Conservation (phyloP, 2,797 vertebrate genomes). For the Macropus fuliginosus region DNA sequence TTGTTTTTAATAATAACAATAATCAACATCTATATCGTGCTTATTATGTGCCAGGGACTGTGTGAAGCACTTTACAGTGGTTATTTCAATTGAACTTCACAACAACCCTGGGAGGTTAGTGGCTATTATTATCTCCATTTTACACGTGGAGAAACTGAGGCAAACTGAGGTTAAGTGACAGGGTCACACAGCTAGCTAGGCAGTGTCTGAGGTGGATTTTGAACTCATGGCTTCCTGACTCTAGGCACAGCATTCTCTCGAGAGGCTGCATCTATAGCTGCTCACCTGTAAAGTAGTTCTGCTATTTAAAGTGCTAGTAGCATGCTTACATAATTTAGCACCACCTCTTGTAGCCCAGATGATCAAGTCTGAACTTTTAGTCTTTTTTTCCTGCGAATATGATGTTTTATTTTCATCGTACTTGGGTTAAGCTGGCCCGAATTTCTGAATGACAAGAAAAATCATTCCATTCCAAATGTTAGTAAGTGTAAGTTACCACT, state of each 20-base stretch:
- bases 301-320: background rate
- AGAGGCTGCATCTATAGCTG: background rate
- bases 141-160: background rate
- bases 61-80: background rate
- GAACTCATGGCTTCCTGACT: background rate
- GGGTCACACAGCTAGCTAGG: background rate
- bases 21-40: background rate
- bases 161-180: background rate
- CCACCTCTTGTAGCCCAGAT: background rate
- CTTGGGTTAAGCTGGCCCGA: slow-evolving; percentile 2
- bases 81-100: background rate
- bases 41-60: background rate
- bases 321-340: background rate
- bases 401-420: slow-evolving; percentile 30
- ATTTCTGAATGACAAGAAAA: slow-evolving; percentile 38
- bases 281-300: background rate
- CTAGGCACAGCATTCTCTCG: background rate
- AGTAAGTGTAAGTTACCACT: slow-evolving; percentile 80
- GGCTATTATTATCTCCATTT: background rate
- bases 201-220: background rate
- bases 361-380: background rate
- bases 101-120: background rate
- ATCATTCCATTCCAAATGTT: slow-evolving; percentile 78
- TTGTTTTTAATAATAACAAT: background rate
- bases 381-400: slow-evolving; percentile 12